Conservation (phyloP, 2,113 vertebrate genomes). For the Syngnathus scovelli region DNA sequence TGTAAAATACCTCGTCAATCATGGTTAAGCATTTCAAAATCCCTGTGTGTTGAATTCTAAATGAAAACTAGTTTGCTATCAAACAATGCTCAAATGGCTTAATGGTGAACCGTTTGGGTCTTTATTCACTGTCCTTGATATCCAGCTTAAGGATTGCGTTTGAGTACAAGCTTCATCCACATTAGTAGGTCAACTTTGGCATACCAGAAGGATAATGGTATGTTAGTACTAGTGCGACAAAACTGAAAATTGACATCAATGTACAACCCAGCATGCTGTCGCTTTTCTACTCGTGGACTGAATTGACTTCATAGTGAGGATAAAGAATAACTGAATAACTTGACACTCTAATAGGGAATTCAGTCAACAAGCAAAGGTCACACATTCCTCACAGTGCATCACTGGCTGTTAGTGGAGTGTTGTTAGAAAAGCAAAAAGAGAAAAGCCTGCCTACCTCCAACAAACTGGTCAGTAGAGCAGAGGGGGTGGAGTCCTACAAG, state of each 20-base stretch:
- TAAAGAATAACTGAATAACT: not conserved
- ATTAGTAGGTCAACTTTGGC: not conserved
- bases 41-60: too few relatives aligned
- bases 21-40: too few relatives aligned
- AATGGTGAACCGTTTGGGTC: not conserved
- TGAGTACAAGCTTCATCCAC: not conserved
- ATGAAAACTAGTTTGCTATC: too few relatives aligned
- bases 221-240: not conserved
- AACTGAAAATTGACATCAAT: not conserved
- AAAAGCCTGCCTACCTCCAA: not conserved
- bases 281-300: not conserved
- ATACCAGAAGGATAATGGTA: not conserved
- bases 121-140: not conserved
- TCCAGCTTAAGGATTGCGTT: not conserved
- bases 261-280: too few relatives aligned
- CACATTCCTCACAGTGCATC: not conserved
- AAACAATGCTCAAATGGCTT: too few relatives aligned
- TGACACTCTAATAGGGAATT: not conserved
- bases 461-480: conserved; percentile 38
- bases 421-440: not conserved
- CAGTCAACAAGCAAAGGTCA: not conserved
- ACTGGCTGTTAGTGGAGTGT: not conserved
- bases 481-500: conserved; percentile 29
- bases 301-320: not conserved
- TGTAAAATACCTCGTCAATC: too few relatives aligned